phyloP scores from a whole-genome alignment of 2,797 vertebrate genomes.

The Staurois parvus region DNA sequence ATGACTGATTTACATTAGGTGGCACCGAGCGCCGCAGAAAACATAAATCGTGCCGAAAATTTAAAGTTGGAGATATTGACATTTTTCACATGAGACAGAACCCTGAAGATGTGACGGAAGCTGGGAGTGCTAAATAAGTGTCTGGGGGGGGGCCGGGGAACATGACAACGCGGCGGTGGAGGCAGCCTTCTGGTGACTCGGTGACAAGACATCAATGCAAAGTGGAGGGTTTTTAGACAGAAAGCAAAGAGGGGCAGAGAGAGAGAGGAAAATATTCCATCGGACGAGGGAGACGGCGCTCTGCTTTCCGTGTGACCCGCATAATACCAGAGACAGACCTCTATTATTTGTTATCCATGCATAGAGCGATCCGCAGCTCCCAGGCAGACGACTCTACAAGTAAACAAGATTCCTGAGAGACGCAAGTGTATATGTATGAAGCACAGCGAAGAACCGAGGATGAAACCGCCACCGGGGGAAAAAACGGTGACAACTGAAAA shows the following conservation, averaged over 20 bases:
- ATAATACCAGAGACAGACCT: constrained; percentile 6
- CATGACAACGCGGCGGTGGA: neutral
- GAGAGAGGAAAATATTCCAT: neutral
- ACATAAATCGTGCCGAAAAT: constrained; percentile 34
- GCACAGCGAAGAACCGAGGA: neutral
- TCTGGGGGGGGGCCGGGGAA: constrained; percentile 2
- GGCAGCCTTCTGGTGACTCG: constrained; percentile 1
- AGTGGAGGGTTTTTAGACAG: neutral
- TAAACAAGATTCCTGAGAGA: constrained; percentile 16
- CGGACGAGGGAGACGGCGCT: constrained; percentile 13
- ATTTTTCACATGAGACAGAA: constrained; percentile 48
- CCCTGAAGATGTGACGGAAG: constrained; percentile 35
- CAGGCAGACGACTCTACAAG: neutral
- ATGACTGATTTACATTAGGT: constrained; percentile 46
- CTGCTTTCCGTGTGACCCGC: constrained; percentile 26
- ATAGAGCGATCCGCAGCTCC: neutral
- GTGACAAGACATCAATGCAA: constrained; percentile 20
- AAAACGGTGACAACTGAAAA: too few relatives aligned
- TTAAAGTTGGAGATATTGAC: constrained; percentile 43
- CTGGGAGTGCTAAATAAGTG: constrained; percentile 47
- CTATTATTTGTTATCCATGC: constrained; percentile 30
- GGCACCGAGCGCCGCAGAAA: constrained; percentile 6
- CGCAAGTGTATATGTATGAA: neutral
- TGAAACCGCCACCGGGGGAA: too few relatives aligned
- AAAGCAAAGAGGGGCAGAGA: neutral